A percentile compares a stretch with the other conserved stretches of the same genome.
Evolutionary conservation across 2,797 vertebrate species (phyloP).

Genomic region (Podargus strigoides): DNA sequence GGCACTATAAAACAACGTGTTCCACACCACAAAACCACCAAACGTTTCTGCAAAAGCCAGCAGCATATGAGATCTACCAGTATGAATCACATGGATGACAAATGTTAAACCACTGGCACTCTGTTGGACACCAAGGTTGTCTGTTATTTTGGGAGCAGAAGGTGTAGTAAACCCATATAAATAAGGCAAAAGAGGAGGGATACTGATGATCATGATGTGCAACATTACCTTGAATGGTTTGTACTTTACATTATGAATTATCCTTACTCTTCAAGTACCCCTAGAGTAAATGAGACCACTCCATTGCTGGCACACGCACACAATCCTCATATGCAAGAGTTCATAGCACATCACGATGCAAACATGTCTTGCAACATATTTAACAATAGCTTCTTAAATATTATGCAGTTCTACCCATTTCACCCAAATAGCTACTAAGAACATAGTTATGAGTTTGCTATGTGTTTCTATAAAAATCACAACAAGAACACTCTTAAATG

Average conservation of each 20-base stretch:
- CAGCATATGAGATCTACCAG: not conserved
- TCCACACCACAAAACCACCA: constrained; percentile 36
- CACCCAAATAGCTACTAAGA: not conserved
- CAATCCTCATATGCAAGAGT: not conserved
- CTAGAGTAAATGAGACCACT: not conserved
- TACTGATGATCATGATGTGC: not conserved
- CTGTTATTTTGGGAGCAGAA: not conserved
- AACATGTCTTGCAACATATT: not conserved
- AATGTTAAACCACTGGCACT: not conserved
- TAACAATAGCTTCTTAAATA: not conserved
- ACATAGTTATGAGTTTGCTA: not conserved
- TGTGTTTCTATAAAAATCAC: not conserved
- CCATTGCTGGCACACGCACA: not conserved
- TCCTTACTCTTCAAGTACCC: not conserved
- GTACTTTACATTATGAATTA: not conserved
- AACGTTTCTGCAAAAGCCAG: constrained; percentile 18
- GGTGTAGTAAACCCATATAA: not conserved
- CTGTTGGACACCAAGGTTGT: not conserved
- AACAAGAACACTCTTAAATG: not conserved
- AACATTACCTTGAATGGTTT: not conserved
- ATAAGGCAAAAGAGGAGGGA: not conserved
- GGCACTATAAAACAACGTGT: not conserved
- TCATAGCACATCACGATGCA: not conserved
- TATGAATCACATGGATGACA: not conserved
- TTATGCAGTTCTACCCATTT: not conserved